Percentiles rank a stretch among this genome's conserved stretches.
Conservation (phyloP, 2,113 vertebrate species). For the Oxyruncus cristatus region DNA sequence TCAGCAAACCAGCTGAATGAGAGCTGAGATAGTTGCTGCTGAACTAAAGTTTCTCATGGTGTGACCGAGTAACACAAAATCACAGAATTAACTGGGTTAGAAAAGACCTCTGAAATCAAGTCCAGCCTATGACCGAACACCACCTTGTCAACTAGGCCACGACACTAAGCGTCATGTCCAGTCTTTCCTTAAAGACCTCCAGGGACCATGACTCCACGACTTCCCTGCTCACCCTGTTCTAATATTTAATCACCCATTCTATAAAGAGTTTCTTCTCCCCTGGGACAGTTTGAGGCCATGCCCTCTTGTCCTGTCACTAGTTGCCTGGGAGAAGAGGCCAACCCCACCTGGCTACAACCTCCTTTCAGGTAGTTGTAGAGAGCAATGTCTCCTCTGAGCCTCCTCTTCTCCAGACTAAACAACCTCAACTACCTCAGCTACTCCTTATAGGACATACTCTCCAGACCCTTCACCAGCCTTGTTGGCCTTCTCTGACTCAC, state of each 20-base stretch:
- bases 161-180: neutral
- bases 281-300: neutral
- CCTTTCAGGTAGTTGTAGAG: neutral
- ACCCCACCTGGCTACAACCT: neutral
- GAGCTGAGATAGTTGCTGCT: neutral
- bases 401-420: neutral
- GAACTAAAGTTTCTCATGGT: neutral
- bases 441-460: neutral
- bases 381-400: too few relatives aligned
- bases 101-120: neutral
- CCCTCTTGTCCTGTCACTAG: neutral
- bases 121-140: neutral
- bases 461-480: neutral
- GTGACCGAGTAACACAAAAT: neutral
- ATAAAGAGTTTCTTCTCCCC: neutral
- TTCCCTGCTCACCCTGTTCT: neutral
- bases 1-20: neutral
- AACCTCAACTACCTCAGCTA: neutral
- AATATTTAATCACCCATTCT: neutral
- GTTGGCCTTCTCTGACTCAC: neutral
- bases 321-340: neutral
- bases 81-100: neutral
- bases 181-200: too few relatives aligned
- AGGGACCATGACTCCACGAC: neutral
- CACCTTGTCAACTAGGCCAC: neutral